phyloP scores from a whole-genome alignment of 2,113 vertebrate species.

The Alectura lathami region DNA sequence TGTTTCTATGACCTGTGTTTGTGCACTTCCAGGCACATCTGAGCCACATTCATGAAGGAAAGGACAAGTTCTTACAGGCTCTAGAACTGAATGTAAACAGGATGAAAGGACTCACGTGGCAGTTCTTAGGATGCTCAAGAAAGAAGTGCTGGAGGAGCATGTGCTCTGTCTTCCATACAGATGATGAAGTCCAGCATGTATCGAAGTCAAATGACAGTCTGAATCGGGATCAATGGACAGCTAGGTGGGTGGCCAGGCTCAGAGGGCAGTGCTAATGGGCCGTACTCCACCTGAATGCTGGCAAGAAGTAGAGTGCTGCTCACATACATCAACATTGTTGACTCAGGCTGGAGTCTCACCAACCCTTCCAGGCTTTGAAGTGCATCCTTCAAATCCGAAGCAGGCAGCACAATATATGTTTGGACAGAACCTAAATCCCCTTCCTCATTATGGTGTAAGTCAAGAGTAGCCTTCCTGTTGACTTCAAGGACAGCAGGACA shows the following conservation, averaged over 20 bases:
- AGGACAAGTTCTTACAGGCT: not conserved
- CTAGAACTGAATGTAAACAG: not conserved
- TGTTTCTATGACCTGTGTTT: not conserved
- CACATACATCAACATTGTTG: not conserved
- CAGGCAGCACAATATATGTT: not conserved
- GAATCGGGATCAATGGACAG: not conserved
- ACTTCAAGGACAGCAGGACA: not conserved
- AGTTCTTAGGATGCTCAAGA: not conserved
- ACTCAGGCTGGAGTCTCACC: not conserved
- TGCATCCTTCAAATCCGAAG: not conserved
- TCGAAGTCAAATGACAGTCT: not conserved
- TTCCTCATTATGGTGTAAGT: not conserved
- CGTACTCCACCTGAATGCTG: not conserved
- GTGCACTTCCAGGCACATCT: not conserved
- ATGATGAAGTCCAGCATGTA: not conserved
- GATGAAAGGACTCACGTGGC: not conserved
- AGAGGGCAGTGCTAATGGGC: not conserved
- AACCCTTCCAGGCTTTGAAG: not conserved
- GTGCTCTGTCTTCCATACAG: not conserved
- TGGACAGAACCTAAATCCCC: not conserved
- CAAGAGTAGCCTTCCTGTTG: accelerated
- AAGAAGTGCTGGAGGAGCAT: not conserved
- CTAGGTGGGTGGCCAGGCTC: not conserved
- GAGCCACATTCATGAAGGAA: not conserved
- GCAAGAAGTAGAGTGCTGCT: not conserved